These are phyloP conservation scores for Pteronotus mesoamericanus DNA, from an alignment of 2,797 vertebrate genomes.

Conservation along the genomic window DNA sequence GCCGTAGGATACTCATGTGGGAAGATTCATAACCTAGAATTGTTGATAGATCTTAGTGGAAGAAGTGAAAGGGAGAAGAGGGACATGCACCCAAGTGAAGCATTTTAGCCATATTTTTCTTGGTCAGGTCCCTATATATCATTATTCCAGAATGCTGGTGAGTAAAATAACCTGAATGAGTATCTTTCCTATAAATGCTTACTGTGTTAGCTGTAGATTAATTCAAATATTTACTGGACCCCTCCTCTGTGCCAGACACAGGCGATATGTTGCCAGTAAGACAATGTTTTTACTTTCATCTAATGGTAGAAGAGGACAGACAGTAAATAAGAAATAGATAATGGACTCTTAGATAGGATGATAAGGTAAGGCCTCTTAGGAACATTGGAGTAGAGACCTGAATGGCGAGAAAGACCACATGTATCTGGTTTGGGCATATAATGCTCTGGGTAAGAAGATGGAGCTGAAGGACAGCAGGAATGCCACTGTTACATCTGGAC, in stretches of 20 bases:
- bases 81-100: background rate
- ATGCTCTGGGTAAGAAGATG: background rate
- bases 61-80: background rate
- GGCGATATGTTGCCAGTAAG: background rate
- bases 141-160: background rate
- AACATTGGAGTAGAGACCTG: background rate
- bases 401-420: background rate
- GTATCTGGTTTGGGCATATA: background rate
- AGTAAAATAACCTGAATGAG: background rate
- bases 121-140: background rate
- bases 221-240: background rate
- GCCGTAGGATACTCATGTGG: background rate
- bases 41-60: background rate
- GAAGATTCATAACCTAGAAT: background rate
- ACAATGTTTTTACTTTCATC: background rate
- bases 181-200: background rate
- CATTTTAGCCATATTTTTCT: background rate
- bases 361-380: background rate
- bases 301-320: background rate
- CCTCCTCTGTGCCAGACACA: background rate
- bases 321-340: background rate
- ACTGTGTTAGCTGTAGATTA: background rate
- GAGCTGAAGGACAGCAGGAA: background rate
- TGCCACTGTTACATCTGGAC: background rate
- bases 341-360: background rate